These are phyloP conservation scores for Asbolus verrucosus DNA, from an alignment of 1,140 invertebrate genomes.

Conservation along the genomic window DNA sequence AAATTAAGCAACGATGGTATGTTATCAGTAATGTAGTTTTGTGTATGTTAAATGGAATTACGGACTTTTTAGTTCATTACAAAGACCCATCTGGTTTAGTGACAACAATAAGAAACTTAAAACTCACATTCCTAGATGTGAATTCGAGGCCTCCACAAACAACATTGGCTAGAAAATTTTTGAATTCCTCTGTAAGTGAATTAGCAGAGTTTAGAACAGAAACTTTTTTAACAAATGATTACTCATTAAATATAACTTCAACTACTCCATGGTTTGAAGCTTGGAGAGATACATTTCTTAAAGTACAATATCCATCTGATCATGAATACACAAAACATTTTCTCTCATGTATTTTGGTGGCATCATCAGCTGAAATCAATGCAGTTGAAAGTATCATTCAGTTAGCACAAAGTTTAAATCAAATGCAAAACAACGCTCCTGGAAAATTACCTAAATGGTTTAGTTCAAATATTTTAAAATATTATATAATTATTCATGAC, in stretches of 20 bases:
- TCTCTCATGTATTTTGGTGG: constrained; percentile 89
- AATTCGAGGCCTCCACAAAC: constrained; percentile 84
- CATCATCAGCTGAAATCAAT: constrained; percentile 84
- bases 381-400: constrained; percentile 82
- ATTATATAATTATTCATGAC: constrained; percentile 93
- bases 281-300: constrained; percentile 93
- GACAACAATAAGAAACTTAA: constrained; percentile 82
- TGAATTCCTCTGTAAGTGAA: constrained; percentile 87
- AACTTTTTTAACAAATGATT: constrained; percentile 66
- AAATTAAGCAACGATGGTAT: constrained; percentile 82
- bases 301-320: constrained; percentile 90
- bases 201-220: constrained; percentile 75
- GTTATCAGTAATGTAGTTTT: constrained; percentile 49
- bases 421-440: constrained; percentile 79
- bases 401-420: constrained; percentile 82
- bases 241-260: constrained; percentile 75
- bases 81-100: constrained; percentile 83
- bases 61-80: constrained; percentile 81
- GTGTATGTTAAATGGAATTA: too few relatives aligned
- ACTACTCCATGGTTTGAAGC: constrained; percentile 95
- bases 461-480: constrained; percentile 84
- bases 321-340: constrained; percentile 97
- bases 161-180: constrained; percentile 84
- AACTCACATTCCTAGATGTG: constrained; percentile 84
- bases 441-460: constrained; percentile 93